phyloP scores from a whole-genome alignment of 2,113 vertebrate genomes.

The Natator depressus region DNA sequence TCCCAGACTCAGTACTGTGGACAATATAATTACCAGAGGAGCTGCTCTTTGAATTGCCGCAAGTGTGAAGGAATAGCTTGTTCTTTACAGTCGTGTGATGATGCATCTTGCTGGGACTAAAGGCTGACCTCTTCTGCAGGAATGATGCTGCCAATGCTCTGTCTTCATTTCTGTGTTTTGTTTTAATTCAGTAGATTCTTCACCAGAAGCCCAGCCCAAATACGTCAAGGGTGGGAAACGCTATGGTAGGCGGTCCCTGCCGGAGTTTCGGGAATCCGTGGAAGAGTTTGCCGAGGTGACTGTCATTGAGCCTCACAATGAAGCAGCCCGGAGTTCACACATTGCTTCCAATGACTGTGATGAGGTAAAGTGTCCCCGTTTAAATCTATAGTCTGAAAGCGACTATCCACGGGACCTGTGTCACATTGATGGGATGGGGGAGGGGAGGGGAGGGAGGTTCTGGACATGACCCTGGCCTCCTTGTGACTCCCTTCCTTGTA shows the following conservation, averaged over 20 bases:
- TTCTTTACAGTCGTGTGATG: not conserved
- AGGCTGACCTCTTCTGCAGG: not conserved
- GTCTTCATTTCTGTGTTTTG: not conserved
- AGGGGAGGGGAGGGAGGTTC: not conserved
- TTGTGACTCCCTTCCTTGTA: not conserved
- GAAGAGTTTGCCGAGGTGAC: conserved; percentile 79
- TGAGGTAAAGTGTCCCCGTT: conserved; percentile 80
- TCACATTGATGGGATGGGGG: not conserved
- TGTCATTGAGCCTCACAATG: conserved; percentile 58
- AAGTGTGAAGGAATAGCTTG: not conserved
- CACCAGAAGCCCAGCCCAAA: conserved; percentile 90
- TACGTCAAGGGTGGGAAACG: conserved; percentile 93
- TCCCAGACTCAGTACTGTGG: not conserved
- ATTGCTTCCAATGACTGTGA: conserved; percentile 73
- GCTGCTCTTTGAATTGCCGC: not conserved
- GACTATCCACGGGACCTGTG: not conserved
- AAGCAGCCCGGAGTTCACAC: conserved; percentile 68
- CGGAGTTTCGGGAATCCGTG: conserved; percentile 82
- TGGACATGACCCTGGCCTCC: not conserved
- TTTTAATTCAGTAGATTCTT: conserved; percentile 71
- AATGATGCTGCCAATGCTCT: accelerated
- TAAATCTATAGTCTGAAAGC: not conserved
- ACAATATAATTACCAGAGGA: not conserved
- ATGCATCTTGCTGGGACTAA: not conserved
- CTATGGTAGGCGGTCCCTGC: conserved; percentile 91